Evolutionary conservation across 2,113 vertebrate genomes (phyloP).

Genomic region (Dolichallabes microphthalmus): DNA sequence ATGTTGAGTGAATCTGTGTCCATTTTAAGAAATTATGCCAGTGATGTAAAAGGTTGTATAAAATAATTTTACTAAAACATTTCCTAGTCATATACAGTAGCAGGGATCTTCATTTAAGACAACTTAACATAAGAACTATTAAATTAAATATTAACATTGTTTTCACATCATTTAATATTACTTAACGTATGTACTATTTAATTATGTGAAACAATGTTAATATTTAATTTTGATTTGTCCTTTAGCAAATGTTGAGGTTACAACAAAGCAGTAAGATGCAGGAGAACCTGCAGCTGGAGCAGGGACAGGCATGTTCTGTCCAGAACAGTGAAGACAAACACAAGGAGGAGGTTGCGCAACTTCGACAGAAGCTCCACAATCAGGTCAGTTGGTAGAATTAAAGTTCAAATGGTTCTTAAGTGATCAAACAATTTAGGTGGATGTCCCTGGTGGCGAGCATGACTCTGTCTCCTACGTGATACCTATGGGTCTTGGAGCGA

Average conservation of each 20-base stretch:
- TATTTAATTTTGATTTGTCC: not conserved
- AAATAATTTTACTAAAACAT: not conserved
- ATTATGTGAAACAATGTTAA: not conserved
- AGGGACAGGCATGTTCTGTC: slow-evolving; percentile 70
- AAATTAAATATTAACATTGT: too few species aligned
- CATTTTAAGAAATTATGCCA: not conserved
- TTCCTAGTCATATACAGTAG: not conserved
- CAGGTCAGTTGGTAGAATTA: slow-evolving; percentile 66
- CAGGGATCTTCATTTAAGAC: not conserved
- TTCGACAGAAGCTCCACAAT: slow-evolving; percentile 78
- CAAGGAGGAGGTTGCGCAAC: slow-evolving; percentile 69
- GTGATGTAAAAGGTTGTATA: not conserved
- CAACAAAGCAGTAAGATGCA: slow-evolving; percentile 71
- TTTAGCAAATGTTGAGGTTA: slow-evolving; percentile 75
- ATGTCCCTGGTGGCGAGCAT: too few species aligned
- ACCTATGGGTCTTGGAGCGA: too few species aligned
- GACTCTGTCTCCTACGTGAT: too few species aligned
- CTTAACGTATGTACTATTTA: not conserved
- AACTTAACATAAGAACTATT: too few species aligned
- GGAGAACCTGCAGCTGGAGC: slow-evolving; percentile 71
- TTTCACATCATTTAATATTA: not conserved
- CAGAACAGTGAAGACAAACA: slow-evolving; percentile 63
- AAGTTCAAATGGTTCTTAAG: not conserved
- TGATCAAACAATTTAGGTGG: not conserved
- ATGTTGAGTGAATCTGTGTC: not conserved